Evolutionary conservation across 1,140 invertebrate genomes (phyloP), one percentile per base, ranked within the genome.

Genomic region (Pseudomyrmex sp.): DNA sequence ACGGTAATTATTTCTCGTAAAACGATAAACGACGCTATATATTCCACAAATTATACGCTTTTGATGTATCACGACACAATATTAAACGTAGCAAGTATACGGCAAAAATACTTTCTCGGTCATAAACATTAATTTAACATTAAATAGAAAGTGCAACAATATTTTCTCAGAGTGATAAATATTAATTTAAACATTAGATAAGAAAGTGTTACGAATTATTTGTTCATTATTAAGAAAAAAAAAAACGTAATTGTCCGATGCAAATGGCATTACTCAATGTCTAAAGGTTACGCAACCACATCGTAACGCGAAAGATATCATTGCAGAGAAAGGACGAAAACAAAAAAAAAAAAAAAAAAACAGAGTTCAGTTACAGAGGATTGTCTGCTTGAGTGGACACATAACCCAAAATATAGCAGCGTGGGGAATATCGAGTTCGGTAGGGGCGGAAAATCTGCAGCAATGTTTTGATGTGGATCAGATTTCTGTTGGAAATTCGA

Each of bases 1-100:
- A 62, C 79, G 50, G 86, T 85, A 62, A 90, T 91, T 74, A 88
- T 88, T 82, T 66, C 56, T 23, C 73, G 62, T 73, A 58, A 87
- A 87, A 84, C 62, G 74, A 74, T 68, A 26, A 48, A 76, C 26
- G 72, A 23, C 7, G n/a, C 35, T 46, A 74, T 76, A 54, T 46
- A 48, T 46, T 13, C 9, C 48, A 48, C 44, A n/a, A 52, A 54
- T 82, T 54, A 18, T 54, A 18, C 61, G 23, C 48, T 82, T 52
- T 82, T 48, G 13, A 52, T n/a, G 12, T n/a, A 35, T 59, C 23
- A 74, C 15, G 18, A 23, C 7, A 2, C 15, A 58, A 2, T n/a
- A 59, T 69, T 86, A 86, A 86, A 77, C 66, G 48, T 69, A 4
- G 44, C n/a, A 56, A 26, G 3, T 26, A 26, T 26, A 26, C 26